Conservation (phyloP, 1,140 invertebrate species). For the Sipha flava region DNA sequence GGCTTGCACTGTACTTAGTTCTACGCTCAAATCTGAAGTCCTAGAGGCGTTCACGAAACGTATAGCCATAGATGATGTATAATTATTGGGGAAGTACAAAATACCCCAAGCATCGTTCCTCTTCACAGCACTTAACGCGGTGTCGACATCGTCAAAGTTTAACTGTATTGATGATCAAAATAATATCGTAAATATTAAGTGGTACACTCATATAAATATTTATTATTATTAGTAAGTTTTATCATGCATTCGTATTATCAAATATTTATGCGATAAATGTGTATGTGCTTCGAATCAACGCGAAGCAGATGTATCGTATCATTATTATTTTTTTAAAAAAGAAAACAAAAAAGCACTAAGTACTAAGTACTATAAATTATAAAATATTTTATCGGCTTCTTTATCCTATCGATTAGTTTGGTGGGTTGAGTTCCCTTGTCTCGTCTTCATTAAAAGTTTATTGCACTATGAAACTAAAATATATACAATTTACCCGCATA, state of each 20-base stretch:
- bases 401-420: not conserved
- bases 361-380: too few species aligned
- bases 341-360: too few species aligned
- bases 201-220: not conserved
- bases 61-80: conserved; percentile 67
- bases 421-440: too few species aligned
- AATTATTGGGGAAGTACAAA: conserved; percentile 75
- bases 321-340: too few species aligned
- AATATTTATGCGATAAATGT: too few species aligned
- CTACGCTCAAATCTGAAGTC: conserved; percentile 64
- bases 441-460: too few species aligned
- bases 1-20: conserved; percentile 69
- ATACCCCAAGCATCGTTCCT: conserved; percentile 74
- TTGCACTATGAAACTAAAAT: too few species aligned
- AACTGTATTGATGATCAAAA: conserved; percentile 9
- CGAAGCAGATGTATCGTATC: too few species aligned
- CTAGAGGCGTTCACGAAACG: conserved; percentile 59
- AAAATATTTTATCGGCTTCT: not conserved
- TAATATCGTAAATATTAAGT: too few species aligned
- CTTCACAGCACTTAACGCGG: conserved; percentile 61
- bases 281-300: too few species aligned
- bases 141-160: conserved; percentile 36
- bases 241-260: too few species aligned
- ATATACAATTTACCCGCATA: too few species aligned
- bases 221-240: not conserved